Conservation (phyloP, 1,140 invertebrate species). For the Helicoverpa zea region DNA sequence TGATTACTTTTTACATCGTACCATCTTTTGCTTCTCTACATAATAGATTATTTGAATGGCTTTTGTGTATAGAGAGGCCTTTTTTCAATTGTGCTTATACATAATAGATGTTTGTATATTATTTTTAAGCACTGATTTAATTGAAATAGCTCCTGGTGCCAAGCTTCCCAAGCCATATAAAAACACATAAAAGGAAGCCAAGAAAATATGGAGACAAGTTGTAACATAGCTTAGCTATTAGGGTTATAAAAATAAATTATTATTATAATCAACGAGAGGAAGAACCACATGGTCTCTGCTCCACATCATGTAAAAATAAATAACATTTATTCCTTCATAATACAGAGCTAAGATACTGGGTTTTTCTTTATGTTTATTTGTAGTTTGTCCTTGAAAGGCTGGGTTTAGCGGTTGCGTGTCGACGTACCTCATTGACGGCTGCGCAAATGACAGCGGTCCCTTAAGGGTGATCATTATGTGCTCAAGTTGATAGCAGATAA, state of each 20-base stretch:
- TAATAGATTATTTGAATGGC: conserved; percentile 28
- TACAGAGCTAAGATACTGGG: background rate
- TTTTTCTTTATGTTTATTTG: background rate
- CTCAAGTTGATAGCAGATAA: conserved; percentile 39
- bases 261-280: background rate
- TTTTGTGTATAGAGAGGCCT: background rate
- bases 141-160: conserved; percentile 13
- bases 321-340: background rate
- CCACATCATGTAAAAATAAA: background rate
- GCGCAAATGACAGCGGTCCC: conserved; percentile 33
- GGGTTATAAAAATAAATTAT: conserved; percentile 4
- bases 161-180: background rate
- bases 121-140: background rate
- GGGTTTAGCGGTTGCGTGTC: conserved; percentile 26
- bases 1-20: conserved; percentile 31
- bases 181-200: background rate
- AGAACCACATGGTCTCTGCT: background rate
- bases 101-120: background rate
- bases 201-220: background rate
- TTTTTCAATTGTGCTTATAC: background rate
- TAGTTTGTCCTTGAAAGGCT: conserved; percentile 14
- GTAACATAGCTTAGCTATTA: background rate
- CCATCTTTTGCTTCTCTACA: conserved; percentile 14
- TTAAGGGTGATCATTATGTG: conserved; percentile 31
- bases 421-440: conserved; percentile 21